Evolutionary conservation across 2,797 vertebrate species (phyloP).

Genomic region (Sebastes vulpes): DNA sequence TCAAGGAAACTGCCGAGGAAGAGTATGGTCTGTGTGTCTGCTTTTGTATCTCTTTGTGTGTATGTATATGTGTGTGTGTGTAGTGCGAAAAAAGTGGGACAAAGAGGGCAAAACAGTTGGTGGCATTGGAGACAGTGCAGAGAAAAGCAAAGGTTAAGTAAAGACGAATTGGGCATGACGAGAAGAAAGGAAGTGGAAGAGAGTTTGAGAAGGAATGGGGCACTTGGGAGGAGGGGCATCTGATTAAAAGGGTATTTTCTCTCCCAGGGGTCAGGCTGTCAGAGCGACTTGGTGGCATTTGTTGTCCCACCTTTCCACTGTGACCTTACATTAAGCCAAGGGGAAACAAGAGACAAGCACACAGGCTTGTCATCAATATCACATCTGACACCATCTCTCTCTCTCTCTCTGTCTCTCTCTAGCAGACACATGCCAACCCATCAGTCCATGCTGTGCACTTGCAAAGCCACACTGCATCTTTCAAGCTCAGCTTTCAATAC

Average conservation of each 20-base stretch:
- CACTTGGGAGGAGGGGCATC: constrained; percentile 33
- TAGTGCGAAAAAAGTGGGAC: not conserved
- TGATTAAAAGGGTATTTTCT: constrained; percentile 69
- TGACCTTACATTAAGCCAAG: constrained; percentile 81
- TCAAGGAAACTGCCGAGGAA: constrained; percentile 42
- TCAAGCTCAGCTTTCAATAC: constrained; percentile 2
- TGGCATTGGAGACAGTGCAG: not conserved
- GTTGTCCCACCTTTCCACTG: constrained; percentile 75
- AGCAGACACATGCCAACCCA: constrained; percentile 42
- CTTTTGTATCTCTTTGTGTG: not conserved
- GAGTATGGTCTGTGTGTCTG: constrained; percentile 17
- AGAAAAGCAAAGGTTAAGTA: constrained; percentile 62
- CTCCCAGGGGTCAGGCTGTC: constrained; percentile 79
- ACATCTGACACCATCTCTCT: constrained; percentile 63
- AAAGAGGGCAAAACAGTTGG: constrained; percentile 38
- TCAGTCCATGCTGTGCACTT: constrained; percentile 29
- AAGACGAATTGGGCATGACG: constrained; percentile 58
- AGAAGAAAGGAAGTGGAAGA: constrained; percentile 20
- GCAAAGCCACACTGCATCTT: constrained; percentile 1
- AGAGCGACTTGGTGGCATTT: constrained; percentile 69
- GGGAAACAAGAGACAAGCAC: constrained; percentile 65
- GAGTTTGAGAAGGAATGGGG: constrained; percentile 34
- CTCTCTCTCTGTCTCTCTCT: constrained; percentile 17
- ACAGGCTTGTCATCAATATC: constrained; percentile 68
- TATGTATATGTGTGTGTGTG: not conserved